These are phyloP conservation scores for Subanguina moxae DNA, from an alignment of 1,140 invertebrate genomes.

Conservation along the genomic window DNA sequence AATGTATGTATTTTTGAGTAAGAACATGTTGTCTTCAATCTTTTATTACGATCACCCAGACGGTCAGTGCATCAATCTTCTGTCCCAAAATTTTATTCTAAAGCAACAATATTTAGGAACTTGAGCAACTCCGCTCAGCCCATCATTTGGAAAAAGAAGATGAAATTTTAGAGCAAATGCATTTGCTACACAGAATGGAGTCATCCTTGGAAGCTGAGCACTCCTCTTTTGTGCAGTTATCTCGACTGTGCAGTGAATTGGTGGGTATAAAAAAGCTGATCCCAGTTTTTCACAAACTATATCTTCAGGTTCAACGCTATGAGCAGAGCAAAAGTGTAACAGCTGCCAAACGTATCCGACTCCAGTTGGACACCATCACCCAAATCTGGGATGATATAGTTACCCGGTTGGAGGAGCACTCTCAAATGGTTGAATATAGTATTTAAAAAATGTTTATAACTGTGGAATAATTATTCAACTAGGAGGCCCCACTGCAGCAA, in stretches of 20 bases:
- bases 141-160: conserved; percentile 50
- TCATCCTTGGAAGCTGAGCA: conserved; percentile 47
- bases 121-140: conserved; percentile 33
- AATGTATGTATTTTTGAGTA: conserved; percentile 19
- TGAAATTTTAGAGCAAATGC: conserved; percentile 49
- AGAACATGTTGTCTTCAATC: neutral
- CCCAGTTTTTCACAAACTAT: neutral
- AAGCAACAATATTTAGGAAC: conserved; percentile 10
- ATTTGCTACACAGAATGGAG: conserved; percentile 42
- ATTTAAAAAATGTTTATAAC: neutral
- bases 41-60: too few species aligned
- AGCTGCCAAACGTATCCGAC: conserved; percentile 37
- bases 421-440: conserved; percentile 40
- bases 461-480: neutral
- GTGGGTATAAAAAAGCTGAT: conserved; percentile 18
- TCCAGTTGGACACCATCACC: conserved; percentile 44
- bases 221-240: conserved; percentile 47
- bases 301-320: conserved; percentile 16
- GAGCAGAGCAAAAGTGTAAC: conserved; percentile 18
- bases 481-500: neutral
- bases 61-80: too few species aligned
- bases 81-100: too few species aligned
- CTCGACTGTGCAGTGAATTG: conserved; percentile 50
- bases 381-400: conserved; percentile 55
- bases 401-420: conserved; percentile 51